A percentile compares a stretch with the other conserved stretches of the same genome.
phyloP scores from a whole-genome alignment of 2,888 invertebrate genomes.

The Ephialtes manifestator region DNA sequence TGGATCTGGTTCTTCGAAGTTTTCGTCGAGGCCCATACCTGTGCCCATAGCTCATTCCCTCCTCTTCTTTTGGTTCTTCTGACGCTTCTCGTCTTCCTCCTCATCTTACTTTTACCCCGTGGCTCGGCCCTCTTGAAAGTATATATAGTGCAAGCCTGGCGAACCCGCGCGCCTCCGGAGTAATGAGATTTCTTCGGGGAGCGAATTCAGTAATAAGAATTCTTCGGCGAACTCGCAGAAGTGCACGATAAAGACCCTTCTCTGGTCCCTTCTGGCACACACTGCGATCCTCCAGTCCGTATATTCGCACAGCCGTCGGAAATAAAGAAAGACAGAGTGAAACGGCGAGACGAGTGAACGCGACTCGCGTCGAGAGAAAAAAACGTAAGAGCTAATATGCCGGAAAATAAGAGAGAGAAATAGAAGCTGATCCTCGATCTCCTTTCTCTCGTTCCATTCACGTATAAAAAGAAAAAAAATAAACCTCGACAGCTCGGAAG shows the following conservation, averaged over 20 bases:
- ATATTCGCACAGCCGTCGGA: conserved; percentile 44
- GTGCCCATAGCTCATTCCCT: conserved; percentile 23
- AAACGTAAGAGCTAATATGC: conserved; percentile 64
- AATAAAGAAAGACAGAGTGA: conserved; percentile 29
- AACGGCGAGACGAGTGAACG: conserved; percentile 26
- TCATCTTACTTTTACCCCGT: conserved; percentile 58
- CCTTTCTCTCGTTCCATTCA: conserved; percentile 18
- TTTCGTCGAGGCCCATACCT: conserved; percentile 40
- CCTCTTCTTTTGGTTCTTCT: conserved; percentile 28
- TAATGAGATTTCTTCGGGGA: conserved; percentile 82
- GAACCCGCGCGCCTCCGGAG: conserved; percentile 75
- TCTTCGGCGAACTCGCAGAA: conserved; percentile 79
- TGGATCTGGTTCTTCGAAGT: conserved; percentile 38
- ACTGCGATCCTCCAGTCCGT: conserved; percentile 44
- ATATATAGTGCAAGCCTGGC: conserved; percentile 72
- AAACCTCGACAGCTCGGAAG: conserved; percentile 35
- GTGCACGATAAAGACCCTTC: conserved; percentile 79
- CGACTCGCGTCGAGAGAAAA: conserved; percentile 23
- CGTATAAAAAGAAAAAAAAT: conserved; percentile 16
- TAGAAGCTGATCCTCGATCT: conserved; percentile 50
- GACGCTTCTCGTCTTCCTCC: conserved; percentile 59
- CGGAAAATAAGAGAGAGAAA: conserved; percentile 51
- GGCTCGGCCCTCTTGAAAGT: conserved; percentile 45
- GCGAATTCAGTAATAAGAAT: conserved; percentile 81
- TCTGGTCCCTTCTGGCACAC: conserved; percentile 61